These are phyloP conservation scores for Limenitis camilla DNA, from an alignment of 2,888 invertebrate species.

Conservation along the genomic window DNA sequence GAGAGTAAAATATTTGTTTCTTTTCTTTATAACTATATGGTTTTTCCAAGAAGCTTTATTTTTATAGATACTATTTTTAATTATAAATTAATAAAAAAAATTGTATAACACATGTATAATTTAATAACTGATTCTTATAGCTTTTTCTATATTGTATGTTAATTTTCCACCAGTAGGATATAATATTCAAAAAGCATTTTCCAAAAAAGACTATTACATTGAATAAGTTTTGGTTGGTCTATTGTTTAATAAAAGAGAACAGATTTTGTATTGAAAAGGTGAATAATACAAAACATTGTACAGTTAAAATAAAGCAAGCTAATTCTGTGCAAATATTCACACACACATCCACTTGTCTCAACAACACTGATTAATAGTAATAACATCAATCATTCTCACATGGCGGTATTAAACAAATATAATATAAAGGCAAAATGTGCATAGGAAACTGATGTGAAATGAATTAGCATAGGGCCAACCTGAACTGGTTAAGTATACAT, in stretches of 20 bases:
- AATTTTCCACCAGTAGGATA: too few species aligned
- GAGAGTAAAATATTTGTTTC: not conserved
- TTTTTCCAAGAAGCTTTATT: too few species aligned
- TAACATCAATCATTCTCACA: not conserved
- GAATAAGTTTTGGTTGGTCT: too few species aligned
- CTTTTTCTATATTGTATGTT: too few species aligned
- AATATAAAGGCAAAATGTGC: slow-evolving; percentile 3
- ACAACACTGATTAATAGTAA: not conserved
- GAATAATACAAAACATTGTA: not conserved
- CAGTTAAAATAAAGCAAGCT: not conserved
- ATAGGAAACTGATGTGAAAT: slow-evolving; percentile 1
- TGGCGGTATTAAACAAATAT: not conserved
- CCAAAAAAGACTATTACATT: too few species aligned
- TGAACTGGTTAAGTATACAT: slow-evolving; percentile 91
- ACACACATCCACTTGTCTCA: not conserved
- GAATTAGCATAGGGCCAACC: slow-evolving; percentile 71
- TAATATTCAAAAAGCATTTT: too few species aligned
- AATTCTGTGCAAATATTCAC: not conserved
- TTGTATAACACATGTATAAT: too few species aligned
- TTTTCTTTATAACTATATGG: too few species aligned
- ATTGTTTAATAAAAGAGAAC: too few species aligned
- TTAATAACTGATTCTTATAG: too few species aligned
- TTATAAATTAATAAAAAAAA: too few species aligned
- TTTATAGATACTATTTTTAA: too few species aligned
- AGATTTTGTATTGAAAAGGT: not conserved